These are phyloP conservation scores for Maniola hyperantus DNA, from an alignment of 2,888 invertebrate species.

Conservation along the genomic window DNA sequence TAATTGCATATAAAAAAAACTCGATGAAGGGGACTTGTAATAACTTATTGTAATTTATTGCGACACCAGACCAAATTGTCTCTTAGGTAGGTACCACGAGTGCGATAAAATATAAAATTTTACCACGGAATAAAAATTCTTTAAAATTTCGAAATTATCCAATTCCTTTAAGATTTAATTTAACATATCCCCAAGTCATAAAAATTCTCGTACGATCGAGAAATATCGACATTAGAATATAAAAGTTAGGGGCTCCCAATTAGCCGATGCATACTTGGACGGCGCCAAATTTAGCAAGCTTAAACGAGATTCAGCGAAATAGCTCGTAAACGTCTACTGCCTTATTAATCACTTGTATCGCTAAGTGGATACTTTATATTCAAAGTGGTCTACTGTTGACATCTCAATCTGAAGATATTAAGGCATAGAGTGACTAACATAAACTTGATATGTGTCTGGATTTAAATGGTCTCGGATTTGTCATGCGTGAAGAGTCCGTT, in stretches of 20 bases:
- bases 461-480: constrained; percentile 35
- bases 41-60: constrained; percentile 15
- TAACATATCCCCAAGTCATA: constrained; percentile 41
- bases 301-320: constrained; percentile 53
- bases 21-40: background rate
- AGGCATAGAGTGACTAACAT: constrained; percentile 42
- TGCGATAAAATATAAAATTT: constrained; percentile 24
- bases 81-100: background rate
- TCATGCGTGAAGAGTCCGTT: constrained; percentile 24
- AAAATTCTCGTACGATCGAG: constrained; percentile 40
- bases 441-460: constrained; percentile 38
- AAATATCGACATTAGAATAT: constrained; percentile 37
- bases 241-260: constrained; percentile 37
- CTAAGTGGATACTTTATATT: constrained; percentile 72
- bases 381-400: constrained; percentile 64
- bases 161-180: constrained; percentile 45
- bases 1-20: background rate
- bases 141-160: constrained; percentile 13
- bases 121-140: constrained; percentile 25
- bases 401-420: constrained; percentile 68
- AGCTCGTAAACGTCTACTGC: constrained; percentile 60
- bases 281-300: constrained; percentile 35
- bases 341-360: constrained; percentile 65
- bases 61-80: constrained; percentile 4
- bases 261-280: constrained; percentile 41